A percentile compares a stretch with the other conserved stretches of the same genome.
phyloP scores from a whole-genome alignment of 2,113 vertebrate genomes.

The Epinephelus fuscoguttatus region DNA sequence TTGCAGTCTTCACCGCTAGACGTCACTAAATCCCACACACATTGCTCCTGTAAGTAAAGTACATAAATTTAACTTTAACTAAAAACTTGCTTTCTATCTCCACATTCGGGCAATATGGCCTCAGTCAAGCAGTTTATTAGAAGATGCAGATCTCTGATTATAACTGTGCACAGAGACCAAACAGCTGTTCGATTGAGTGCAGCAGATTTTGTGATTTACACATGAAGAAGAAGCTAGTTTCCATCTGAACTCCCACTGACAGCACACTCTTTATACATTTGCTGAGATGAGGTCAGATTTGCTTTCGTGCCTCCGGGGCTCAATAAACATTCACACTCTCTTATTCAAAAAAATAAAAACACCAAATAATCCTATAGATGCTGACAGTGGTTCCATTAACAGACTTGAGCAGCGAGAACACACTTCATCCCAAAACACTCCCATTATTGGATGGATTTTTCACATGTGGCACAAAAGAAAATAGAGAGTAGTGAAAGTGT shows the following conservation, averaged over 20 bases:
- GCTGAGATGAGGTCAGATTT: conserved; percentile 70
- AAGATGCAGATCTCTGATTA: conserved; percentile 32
- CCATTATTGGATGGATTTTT: conserved; percentile 24
- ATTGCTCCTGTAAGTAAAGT: too few species aligned
- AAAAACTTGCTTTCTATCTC: not conserved
- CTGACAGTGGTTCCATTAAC: conserved; percentile 69
- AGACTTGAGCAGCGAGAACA: not conserved
- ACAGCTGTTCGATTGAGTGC: conserved; percentile 51
- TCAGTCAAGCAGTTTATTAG: conserved; percentile 47
- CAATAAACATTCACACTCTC: conserved; percentile 71
- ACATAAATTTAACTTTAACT: not conserved
- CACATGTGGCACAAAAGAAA: not conserved
- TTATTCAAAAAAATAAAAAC: conserved; percentile 23
- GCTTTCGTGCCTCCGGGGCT: conserved; percentile 58
- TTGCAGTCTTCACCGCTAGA: too few species aligned
- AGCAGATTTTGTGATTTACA: conserved; percentile 65
- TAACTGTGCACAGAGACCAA: conserved; percentile 51
- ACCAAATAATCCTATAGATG: conserved; percentile 45
- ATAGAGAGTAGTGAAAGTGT: not conserved
- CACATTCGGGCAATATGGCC: not conserved
- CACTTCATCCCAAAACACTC: conserved; percentile 23
- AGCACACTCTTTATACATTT: conserved; percentile 48
- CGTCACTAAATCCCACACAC: too few species aligned
- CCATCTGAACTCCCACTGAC: conserved; percentile 56
- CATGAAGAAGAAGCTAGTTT: conserved; percentile 57